Evolutionary conservation across 2,797 vertebrate species (phyloP).

Genomic region (Kryptopterus vitreolus): DNA sequence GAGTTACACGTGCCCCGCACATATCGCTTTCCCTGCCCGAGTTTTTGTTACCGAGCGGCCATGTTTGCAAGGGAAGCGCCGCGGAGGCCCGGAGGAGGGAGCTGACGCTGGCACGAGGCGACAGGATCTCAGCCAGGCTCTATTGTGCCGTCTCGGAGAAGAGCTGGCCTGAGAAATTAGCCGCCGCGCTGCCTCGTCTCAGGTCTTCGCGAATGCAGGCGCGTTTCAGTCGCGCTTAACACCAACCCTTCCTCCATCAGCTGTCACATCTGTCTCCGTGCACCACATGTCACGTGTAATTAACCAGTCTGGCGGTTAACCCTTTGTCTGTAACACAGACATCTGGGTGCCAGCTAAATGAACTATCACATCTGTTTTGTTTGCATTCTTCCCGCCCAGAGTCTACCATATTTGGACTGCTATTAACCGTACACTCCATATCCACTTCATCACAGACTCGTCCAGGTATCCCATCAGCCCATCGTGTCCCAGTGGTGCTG

Average conservation of each 20-base stretch:
- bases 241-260: constrained; percentile 46
- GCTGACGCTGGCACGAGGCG: constrained; percentile 52
- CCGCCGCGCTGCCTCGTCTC: constrained; percentile 52
- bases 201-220: constrained; percentile 31
- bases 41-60: constrained; percentile 32
- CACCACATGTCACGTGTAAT: constrained; percentile 52
- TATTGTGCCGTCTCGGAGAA: constrained; percentile 41
- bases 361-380: constrained; percentile 12
- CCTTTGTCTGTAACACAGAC: constrained; percentile 39
- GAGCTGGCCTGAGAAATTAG: constrained; percentile 49
- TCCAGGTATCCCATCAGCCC: background rate
- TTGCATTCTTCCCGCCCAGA: constrained; percentile 24
- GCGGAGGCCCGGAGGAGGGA: constrained; percentile 41
- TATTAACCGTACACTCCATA: background rate
- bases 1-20: constrained; percentile 30
- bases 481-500: background rate
- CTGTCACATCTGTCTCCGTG: constrained; percentile 50
- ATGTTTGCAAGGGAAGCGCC: constrained; percentile 33
- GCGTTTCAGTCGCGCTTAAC: constrained; percentile 25
- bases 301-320: constrained; percentile 50
- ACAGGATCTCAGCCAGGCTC: constrained; percentile 50
- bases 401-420: background rate
- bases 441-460: background rate
- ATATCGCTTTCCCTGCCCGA: constrained; percentile 36
- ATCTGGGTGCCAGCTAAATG: constrained; percentile 32